Conservation (phyloP, 2,797 vertebrate genomes). For the Anas flavirostris region DNA sequence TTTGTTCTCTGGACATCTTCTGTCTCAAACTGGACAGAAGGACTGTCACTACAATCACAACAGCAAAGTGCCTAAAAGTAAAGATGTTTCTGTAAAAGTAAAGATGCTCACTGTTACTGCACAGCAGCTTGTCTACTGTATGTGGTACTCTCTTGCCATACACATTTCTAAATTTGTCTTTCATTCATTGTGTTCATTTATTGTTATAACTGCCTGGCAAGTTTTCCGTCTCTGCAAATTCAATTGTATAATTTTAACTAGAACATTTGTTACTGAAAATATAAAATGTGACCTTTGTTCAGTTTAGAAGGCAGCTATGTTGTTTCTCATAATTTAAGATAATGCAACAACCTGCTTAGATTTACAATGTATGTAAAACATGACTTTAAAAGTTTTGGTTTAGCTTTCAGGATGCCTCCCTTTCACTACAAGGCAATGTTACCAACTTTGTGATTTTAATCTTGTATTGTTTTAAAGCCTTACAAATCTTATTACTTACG, state of each 20-base stretch:
- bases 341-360: neutral
- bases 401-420: neutral
- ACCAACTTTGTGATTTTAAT: neutral
- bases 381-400: neutral
- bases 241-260: neutral
- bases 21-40: neutral
- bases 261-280: slow-evolving; percentile 2
- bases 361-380: neutral
- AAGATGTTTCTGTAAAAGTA: neutral
- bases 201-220: neutral
- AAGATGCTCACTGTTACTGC: neutral
- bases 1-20: slow-evolving; percentile 1
- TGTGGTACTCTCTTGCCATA: neutral
- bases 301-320: neutral
- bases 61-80: slow-evolving; percentile 40
- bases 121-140: neutral
- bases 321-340: neutral
- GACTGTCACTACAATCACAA: neutral
- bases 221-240: neutral
- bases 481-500: neutral
- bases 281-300: neutral
- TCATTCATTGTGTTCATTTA: neutral
- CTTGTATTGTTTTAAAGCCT: neutral
- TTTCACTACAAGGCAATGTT: neutral
- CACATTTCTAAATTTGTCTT: neutral